phyloP scores from a whole-genome alignment of 2,113 vertebrate species.

The Polyodon spathula region DNA sequence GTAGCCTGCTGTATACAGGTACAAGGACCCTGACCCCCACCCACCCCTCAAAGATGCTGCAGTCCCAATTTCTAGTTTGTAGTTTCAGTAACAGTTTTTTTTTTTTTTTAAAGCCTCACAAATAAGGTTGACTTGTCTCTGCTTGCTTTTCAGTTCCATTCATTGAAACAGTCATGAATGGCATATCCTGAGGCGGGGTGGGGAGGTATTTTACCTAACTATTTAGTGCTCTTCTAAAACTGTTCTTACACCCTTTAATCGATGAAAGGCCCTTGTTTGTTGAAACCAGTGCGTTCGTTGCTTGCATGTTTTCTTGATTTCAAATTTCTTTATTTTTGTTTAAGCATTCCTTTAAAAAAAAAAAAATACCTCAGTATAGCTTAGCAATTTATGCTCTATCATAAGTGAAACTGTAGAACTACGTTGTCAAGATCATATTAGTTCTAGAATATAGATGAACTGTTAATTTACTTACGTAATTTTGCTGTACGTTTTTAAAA shows the following conservation, averaged over 20 bases:
- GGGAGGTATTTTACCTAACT: constrained; percentile 26
- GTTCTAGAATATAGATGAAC: constrained; percentile 78
- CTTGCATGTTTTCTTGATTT: constrained; percentile 47
- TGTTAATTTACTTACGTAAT: constrained; percentile 34
- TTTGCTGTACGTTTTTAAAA: constrained; percentile 51
- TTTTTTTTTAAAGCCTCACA: too few relatives aligned
- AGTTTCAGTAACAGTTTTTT: too few relatives aligned
- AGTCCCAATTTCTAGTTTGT: too few relatives aligned
- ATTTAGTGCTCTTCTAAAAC: constrained; percentile 1
- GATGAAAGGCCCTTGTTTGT: constrained; percentile 3
- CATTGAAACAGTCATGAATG: background rate
- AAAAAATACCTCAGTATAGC: constrained; percentile 94
- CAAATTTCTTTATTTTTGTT: constrained; percentile 54
- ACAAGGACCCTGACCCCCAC: too few relatives aligned
- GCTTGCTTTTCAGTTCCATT: too few relatives aligned
- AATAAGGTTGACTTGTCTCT: too few relatives aligned
- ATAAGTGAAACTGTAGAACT: constrained; percentile 63
- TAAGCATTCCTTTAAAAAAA: constrained; percentile 74
- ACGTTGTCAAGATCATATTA: constrained; percentile 64
- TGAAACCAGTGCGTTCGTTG: constrained; percentile 15
- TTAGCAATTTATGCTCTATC: constrained; percentile 63
- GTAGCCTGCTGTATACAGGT: too few relatives aligned
- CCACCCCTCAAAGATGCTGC: too few relatives aligned
- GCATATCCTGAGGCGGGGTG: too few relatives aligned
- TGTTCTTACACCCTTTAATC: background rate